Conservation (phyloP, 2,113 vertebrate genomes). For the Corydoras sp. region DNA sequence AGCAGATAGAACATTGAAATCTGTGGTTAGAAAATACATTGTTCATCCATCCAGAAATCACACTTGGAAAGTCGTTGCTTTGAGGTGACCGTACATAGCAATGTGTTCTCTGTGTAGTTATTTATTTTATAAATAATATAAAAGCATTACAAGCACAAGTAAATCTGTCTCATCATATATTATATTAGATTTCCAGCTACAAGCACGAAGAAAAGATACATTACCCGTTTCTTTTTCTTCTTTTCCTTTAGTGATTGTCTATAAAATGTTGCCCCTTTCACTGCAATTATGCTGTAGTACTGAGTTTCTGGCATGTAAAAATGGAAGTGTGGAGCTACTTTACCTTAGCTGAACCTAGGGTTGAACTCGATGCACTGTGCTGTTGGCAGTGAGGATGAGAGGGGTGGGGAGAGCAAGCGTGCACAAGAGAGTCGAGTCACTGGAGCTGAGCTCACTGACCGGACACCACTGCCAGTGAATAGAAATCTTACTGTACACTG, state of each 20-base stretch:
- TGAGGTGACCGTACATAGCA: no score
- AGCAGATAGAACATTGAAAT: no score
- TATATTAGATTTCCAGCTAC: neutral
- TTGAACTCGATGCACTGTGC: slow-evolving; percentile 68
- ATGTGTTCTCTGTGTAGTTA: no score
- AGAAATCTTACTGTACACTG: slow-evolving; percentile 14
- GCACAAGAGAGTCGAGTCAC: slow-evolving; percentile 16
- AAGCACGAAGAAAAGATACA: neutral
- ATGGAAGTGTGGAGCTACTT: slow-evolving; percentile 64
- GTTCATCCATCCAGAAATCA: no score
- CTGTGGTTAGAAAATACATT: no score
- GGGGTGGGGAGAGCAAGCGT: slow-evolving; percentile 13
- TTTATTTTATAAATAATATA: no score
- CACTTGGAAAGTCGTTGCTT: no score
- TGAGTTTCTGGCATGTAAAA: slow-evolving; percentile 55
- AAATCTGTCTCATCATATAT: neutral
- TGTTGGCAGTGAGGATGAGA: slow-evolving; percentile 33
- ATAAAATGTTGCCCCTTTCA: slow-evolving; percentile 51
- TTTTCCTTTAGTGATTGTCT: slow-evolving; percentile 45
- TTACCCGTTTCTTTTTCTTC: slow-evolving; percentile 27
- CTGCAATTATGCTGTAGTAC: slow-evolving; percentile 57
- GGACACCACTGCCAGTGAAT: slow-evolving; percentile 14
- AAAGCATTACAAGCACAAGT: no score
- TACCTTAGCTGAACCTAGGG: slow-evolving; percentile 70
- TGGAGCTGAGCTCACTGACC: slow-evolving; percentile 8